Evolutionary conservation across 1,140 invertebrate species (phyloP).

Genomic region (Frieseomelitta varia): DNA sequence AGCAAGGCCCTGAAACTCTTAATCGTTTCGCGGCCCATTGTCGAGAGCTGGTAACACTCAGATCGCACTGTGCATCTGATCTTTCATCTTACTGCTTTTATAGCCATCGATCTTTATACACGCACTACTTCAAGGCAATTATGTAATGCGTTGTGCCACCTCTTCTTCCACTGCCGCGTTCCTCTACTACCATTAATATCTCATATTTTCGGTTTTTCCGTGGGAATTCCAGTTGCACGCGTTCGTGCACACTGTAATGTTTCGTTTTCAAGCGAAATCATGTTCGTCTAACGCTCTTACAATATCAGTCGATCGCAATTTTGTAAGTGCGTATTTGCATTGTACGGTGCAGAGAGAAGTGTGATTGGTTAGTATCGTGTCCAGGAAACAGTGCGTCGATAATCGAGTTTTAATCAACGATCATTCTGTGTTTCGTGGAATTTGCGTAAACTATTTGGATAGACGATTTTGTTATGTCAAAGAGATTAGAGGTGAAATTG

Average conservation of each 20-base stretch:
- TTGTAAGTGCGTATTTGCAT: neutral
- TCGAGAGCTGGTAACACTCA: conserved; percentile 27
- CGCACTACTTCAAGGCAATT: conserved; percentile 71
- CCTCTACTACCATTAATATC: neutral
- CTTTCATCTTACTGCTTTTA: conserved; percentile 77
- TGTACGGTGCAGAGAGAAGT: neutral
- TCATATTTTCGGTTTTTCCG: conserved; percentile 54
- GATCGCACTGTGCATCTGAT: conserved; percentile 61
- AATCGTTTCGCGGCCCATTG: conserved; percentile 49
- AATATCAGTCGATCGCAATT: neutral
- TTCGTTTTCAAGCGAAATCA: neutral
- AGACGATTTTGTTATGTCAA: neutral
- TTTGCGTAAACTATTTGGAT: neutral
- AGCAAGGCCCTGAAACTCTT: conserved; percentile 57
- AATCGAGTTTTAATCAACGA: neutral
- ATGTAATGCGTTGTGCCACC: conserved; percentile 69
- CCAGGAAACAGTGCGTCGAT: neutral
- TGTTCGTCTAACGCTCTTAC: neutral
- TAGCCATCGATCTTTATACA: conserved; percentile 72
- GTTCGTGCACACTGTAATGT: neutral
- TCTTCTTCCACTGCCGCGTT: conserved; percentile 33
- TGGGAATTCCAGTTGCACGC: conserved; percentile 37
- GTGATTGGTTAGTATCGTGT: neutral
- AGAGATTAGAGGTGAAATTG: neutral
- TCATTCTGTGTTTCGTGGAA: neutral